A percentile compares a stretch with the other conserved stretches of the same genome.
phyloP scores from a whole-genome alignment of 2,888 invertebrate genomes.

The Drosophila bunnanda region DNA sequence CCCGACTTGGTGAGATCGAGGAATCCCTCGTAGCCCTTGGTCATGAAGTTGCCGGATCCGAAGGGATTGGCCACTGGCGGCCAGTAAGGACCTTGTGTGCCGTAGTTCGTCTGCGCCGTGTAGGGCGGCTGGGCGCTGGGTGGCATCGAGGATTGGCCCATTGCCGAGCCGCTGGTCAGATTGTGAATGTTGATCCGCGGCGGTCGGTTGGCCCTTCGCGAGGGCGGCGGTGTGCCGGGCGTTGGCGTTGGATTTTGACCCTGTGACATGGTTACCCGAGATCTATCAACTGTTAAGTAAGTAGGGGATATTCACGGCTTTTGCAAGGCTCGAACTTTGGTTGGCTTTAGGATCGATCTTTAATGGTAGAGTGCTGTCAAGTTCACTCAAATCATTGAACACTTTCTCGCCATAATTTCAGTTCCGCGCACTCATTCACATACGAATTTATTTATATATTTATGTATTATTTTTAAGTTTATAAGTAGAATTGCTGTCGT shows the following conservation, averaged over 20 bases:
- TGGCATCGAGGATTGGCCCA: slow-evolving; percentile 69
- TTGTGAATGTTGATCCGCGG: slow-evolving; percentile 82
- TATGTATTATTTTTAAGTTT: slow-evolving; percentile 43
- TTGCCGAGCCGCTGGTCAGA: slow-evolving; percentile 57
- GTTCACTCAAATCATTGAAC: slow-evolving; percentile 29
- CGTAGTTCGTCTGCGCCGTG: slow-evolving; percentile 75
- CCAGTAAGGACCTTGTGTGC: slow-evolving; percentile 81
- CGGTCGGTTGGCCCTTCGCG: slow-evolving; percentile 78
- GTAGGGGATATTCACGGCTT: neutral
- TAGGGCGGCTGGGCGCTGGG: slow-evolving; percentile 76
- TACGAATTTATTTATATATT: slow-evolving; percentile 37
- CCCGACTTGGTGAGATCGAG: slow-evolving; percentile 93
- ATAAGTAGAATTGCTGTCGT: slow-evolving; percentile 41
- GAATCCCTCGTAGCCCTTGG: slow-evolving; percentile 91
- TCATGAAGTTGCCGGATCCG: slow-evolving; percentile 91
- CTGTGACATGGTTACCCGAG: slow-evolving; percentile 24
- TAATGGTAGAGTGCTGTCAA: neutral
- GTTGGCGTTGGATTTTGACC: slow-evolving; percentile 49
- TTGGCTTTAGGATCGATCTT: neutral
- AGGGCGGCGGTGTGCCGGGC: slow-evolving; percentile 62
- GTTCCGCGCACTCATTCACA: slow-evolving; percentile 22
- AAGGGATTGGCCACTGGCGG: slow-evolving; percentile 83
- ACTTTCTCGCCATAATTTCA: slow-evolving; percentile 34
- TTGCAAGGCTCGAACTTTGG: neutral
- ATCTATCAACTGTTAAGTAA: neutral